Evolutionary conservation across 2,113 vertebrate species (phyloP).

Genomic region (Tretioscincus oriximinensis): DNA sequence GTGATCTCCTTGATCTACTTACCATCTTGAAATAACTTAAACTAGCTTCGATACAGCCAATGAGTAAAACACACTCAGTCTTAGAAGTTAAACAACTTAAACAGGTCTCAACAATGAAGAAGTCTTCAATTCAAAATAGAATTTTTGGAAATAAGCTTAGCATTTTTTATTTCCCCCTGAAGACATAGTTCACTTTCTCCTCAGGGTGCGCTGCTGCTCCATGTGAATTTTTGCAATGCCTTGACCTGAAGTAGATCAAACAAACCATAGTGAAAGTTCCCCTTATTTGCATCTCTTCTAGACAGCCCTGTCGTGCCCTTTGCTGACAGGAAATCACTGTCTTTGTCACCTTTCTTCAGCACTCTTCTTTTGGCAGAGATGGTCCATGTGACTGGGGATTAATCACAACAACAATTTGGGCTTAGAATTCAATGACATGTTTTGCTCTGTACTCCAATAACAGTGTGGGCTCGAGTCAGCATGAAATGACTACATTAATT

Average conservation of each 20-base stretch:
- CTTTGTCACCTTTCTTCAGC: conserved; percentile 86
- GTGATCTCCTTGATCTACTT: not conserved
- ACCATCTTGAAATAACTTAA: not conserved
- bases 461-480: conserved; percentile 71
- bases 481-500: conserved; percentile 80
- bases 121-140: not conserved
- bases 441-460: conserved; percentile 77
- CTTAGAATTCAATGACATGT: conserved; percentile 78
- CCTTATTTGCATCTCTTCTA: conserved; percentile 86
- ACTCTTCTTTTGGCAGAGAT: conserved; percentile 82
- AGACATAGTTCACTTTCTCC: conserved; percentile 66
- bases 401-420: conserved; percentile 80
- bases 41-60: not conserved
- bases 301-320: conserved; percentile 81
- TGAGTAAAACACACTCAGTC: not conserved
- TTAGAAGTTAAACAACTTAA: not conserved
- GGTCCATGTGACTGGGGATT: conserved; percentile 82
- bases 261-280: conserved; percentile 79
- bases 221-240: conserved; percentile 58
- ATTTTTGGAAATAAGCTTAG: not conserved
- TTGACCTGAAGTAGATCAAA: conserved; percentile 79
- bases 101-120: not conserved
- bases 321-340: conserved; percentile 87
- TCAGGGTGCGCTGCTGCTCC: conserved; percentile 68
- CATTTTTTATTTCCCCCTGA: conserved; percentile 33